A percentile compares a stretch with the other conserved stretches of the same genome.
Conservation (phyloP, 1,140 invertebrate species). For the Phymorhynchus buccinoides region DNA sequence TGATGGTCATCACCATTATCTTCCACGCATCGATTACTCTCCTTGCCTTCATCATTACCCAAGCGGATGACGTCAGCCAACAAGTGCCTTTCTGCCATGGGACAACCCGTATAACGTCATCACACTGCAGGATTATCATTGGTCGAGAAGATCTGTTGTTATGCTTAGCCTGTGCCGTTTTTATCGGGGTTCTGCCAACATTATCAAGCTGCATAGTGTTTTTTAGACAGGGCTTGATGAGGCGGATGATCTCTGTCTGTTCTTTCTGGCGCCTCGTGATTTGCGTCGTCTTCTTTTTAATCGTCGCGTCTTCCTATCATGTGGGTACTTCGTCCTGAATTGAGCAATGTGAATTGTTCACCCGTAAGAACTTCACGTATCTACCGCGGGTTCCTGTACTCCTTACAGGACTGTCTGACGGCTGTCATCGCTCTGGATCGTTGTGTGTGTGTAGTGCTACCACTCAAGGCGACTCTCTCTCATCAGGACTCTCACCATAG, state of each 20-base stretch:
- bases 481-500: background rate
- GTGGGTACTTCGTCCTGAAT: background rate
- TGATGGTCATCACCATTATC: too few species aligned
- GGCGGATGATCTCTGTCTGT: conserved; percentile 27
- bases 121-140: background rate
- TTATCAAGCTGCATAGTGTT: conserved; percentile 7
- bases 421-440: conserved; percentile 13
- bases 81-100: background rate
- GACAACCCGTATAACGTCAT: conserved; percentile 2
- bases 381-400: background rate
- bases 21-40: too few species aligned
- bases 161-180: background rate
- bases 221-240: background rate
- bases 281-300: background rate
- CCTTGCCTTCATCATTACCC: too few species aligned
- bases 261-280: conserved; percentile 1
- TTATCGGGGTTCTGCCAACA: background rate
- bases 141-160: background rate
- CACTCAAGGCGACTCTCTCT: conserved; percentile 19
- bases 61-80: background rate
- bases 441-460: conserved; percentile 23
- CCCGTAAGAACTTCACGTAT: background rate
- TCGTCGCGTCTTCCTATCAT: background rate
- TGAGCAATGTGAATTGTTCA: background rate
- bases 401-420: conserved; percentile 23